Percentiles rank a stretch among this genome's conserved stretches.
phyloP scores from a whole-genome alignment of 2,797 vertebrate genomes.

The Xyrichtys novacula region DNA sequence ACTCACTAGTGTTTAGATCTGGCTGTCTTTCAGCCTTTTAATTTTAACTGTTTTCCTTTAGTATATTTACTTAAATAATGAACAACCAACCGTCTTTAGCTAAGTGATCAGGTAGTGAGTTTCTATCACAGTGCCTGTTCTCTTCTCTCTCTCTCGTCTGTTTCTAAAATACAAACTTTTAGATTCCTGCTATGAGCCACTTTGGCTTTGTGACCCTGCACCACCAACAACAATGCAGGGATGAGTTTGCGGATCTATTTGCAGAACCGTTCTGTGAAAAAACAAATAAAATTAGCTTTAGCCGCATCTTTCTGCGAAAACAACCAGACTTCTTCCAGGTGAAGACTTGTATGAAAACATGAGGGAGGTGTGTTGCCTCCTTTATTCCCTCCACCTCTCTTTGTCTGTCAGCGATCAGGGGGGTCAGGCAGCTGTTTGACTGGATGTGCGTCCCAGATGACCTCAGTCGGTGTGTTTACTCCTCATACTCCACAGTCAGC shows the following conservation, averaged over 20 bases:
- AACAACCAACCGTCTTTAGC: too few relatives aligned
- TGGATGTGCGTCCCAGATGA: constrained; percentile 73
- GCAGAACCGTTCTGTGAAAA: constrained; percentile 24
- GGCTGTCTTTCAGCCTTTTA: too few relatives aligned
- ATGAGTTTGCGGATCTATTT: constrained; percentile 25
- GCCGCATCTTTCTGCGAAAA: constrained; percentile 33
- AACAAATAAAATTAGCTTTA: constrained; percentile 11
- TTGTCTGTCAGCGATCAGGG: constrained; percentile 35
- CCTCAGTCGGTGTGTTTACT: constrained; percentile 71
- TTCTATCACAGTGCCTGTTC: too few relatives aligned
- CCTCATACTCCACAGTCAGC: constrained; percentile 50
- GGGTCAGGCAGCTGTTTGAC: constrained; percentile 67
- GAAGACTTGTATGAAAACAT: constrained; percentile 9
- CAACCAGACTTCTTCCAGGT: constrained; percentile 31
- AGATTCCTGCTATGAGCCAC: too few relatives aligned
- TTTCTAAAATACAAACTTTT: too few relatives aligned
- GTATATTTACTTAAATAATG: too few relatives aligned
- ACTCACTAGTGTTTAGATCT: too few relatives aligned
- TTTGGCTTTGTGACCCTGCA: too few relatives aligned
- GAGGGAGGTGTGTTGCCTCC: constrained; percentile 46
- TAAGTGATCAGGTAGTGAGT: too few relatives aligned
- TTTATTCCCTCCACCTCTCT: constrained; percentile 56
- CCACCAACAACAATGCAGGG: too few relatives aligned
- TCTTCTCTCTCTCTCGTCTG: too few relatives aligned
- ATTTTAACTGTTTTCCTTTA: too few relatives aligned